A percentile compares a stretch with the other conserved stretches of the same genome.
phyloP scores from a whole-genome alignment of 2,113 vertebrate genomes.

The Tachysurus vachellii region DNA sequence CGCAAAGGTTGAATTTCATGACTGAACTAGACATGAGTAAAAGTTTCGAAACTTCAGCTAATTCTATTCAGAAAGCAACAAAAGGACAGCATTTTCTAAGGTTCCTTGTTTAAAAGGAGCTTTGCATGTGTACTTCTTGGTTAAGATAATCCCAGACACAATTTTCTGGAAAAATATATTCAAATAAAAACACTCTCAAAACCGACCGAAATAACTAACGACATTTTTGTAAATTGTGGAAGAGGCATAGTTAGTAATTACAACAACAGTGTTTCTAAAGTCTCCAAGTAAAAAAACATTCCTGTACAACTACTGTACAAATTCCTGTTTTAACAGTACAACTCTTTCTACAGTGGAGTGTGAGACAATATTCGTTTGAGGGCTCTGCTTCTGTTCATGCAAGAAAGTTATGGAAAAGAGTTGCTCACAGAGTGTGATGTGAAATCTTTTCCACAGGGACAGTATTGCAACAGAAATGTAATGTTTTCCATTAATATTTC shows the following conservation, averaged over 20 bases:
- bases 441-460: slow-evolving; percentile 68
- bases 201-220: not conserved
- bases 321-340: too few relatives aligned
- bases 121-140: not conserved
- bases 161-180: not conserved
- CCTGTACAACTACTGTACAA: not conserved
- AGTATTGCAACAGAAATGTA: slow-evolving; percentile 65
- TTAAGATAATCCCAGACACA: not conserved
- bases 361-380: slow-evolving; percentile 8
- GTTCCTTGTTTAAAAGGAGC: not conserved
- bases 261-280: not conserved
- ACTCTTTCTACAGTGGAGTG: too few relatives aligned
- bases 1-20: too few relatives aligned
- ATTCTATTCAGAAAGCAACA: not conserved
- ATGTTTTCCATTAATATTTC: slow-evolving; percentile 67
- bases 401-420: slow-evolving; percentile 36
- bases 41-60: not conserved
- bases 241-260: not conserved
- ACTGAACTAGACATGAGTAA: too few relatives aligned
- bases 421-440: slow-evolving; percentile 52
- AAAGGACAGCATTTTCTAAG: not conserved
- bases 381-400: slow-evolving; percentile 40
- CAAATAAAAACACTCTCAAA: not conserved
- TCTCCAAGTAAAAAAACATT: not conserved
- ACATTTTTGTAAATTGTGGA: not conserved